Evolutionary conservation across 1,140 invertebrate genomes (phyloP).

Genomic region (Drosophila tsacasi): DNA sequence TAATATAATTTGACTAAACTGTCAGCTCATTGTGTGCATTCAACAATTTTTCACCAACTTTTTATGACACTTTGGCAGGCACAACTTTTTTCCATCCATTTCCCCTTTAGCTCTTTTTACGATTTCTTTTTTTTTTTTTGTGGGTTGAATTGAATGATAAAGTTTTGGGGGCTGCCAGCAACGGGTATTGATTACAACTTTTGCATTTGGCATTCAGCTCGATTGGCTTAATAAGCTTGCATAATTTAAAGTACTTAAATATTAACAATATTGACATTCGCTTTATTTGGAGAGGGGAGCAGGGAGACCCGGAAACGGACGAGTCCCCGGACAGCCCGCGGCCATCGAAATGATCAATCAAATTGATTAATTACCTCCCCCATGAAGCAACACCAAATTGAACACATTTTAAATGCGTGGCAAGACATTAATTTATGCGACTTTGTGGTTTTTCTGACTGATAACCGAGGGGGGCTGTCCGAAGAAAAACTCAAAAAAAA

Average conservation of each 20-base stretch:
- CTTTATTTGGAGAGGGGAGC: slow-evolving; percentile 34
- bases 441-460: slow-evolving; percentile 58
- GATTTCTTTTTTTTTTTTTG: slow-evolving; percentile 6
- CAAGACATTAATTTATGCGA: slow-evolving; percentile 70
- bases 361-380: slow-evolving; percentile 80
- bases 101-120: neutral
- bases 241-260: slow-evolving; percentile 75
- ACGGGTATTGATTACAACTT: slow-evolving; percentile 55
- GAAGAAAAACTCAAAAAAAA: slow-evolving; percentile 23
- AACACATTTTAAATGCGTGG: slow-evolving; percentile 70
- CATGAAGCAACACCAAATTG: slow-evolving; percentile 42
- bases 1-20: slow-evolving; percentile 60
- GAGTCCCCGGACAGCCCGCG: slow-evolving; percentile 50
- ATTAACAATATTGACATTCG: slow-evolving; percentile 65
- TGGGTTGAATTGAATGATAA: slow-evolving; percentile 40
- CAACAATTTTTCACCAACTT: slow-evolving; percentile 50
- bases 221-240: slow-evolving; percentile 65
- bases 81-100: slow-evolving; percentile 40
- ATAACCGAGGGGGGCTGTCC: slow-evolving; percentile 25
- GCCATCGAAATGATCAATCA: slow-evolving; percentile 73
- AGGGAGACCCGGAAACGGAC: slow-evolving; percentile 17
- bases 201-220: slow-evolving; percentile 68
- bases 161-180: slow-evolving; percentile 21
- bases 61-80: slow-evolving; percentile 49
- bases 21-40: slow-evolving; percentile 58